These are phyloP conservation scores for Maniola hyperantus DNA, from an alignment of 2,888 invertebrate genomes.

Conservation along the genomic window DNA sequence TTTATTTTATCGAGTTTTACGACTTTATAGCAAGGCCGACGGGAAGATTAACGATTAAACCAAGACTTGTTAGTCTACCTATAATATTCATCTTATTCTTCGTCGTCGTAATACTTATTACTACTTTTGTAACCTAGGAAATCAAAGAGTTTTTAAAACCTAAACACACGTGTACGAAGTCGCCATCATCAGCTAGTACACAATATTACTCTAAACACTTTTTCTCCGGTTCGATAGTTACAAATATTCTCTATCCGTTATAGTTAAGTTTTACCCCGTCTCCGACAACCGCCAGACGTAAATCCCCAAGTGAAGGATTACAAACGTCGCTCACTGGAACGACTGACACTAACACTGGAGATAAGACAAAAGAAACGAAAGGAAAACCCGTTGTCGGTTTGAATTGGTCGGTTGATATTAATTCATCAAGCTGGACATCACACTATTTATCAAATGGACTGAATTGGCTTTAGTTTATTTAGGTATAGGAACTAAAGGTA, in stretches of 20 bases:
- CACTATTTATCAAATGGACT: constrained; percentile 23
- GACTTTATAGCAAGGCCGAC: constrained; percentile 15
- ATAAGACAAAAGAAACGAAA: constrained; percentile 29
- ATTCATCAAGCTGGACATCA: constrained; percentile 20
- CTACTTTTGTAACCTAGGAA: no score
- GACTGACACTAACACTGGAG: constrained; percentile 25
- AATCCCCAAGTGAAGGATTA: constrained; percentile 32
- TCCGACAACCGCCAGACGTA: constrained; percentile 27
- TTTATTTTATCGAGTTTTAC: constrained; percentile 23
- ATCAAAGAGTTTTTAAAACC: no score
- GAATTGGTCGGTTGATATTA: constrained; percentile 21
- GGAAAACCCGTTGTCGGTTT: constrained; percentile 19
- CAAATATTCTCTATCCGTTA: constrained; percentile 20
- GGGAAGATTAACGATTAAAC: constrained; percentile 11
- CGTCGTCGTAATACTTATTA: no score
- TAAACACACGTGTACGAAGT: no score
- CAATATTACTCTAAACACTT: not conserved
- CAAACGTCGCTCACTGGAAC: constrained; percentile 29
- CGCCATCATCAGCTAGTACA: no score
- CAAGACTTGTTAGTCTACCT: not conserved
- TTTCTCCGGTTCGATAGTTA: constrained; percentile 1
- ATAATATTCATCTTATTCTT: not conserved
- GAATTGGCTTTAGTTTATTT: not conserved
- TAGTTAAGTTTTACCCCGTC: constrained; percentile 17
- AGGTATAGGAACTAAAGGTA: no score